Conservation (phyloP, 2,888 invertebrate genomes). For the Leuctra nigra region DNA sequence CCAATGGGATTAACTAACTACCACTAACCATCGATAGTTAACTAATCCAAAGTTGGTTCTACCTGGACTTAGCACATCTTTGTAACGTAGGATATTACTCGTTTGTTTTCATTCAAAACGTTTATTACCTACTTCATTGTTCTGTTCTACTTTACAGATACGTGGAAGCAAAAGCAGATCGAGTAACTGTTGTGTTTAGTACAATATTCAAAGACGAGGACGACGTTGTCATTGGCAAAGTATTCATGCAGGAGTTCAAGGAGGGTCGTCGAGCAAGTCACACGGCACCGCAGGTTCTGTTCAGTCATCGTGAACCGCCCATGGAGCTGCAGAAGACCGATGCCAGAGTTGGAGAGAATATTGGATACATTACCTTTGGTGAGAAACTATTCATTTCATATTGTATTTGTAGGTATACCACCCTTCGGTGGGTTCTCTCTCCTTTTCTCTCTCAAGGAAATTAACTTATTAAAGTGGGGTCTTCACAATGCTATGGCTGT, state of each 20-base stretch:
- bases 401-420: too few relatives aligned
- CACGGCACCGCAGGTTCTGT: slow-evolving; percentile 85
- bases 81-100: not conserved
- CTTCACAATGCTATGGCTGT: too few relatives aligned
- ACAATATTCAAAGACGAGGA: slow-evolving; percentile 98
- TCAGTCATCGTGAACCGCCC: slow-evolving; percentile 95
- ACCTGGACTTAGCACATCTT: not conserved
- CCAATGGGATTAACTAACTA: not conserved
- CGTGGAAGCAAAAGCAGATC: slow-evolving; percentile 95
- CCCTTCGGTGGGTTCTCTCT: too few relatives aligned
- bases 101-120: too few relatives aligned
- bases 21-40: slow-evolving; percentile 1
- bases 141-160: slow-evolving; percentile 59
- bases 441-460: too few relatives aligned
- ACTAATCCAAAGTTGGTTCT: too few relatives aligned
- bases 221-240: slow-evolving; percentile 97
- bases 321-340: slow-evolving; percentile 89
- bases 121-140: not conserved
- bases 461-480: too few relatives aligned
- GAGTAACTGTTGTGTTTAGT: slow-evolving; percentile 98
- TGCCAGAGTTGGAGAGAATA: slow-evolving; percentile 91
- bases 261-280: slow-evolving; percentile 95
- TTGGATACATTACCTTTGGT: slow-evolving; percentile 99
- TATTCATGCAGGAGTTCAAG: slow-evolving; percentile 98
- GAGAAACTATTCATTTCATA: slow-evolving; percentile 31